Base-by-base conservation (phyloP, 2,113 vertebrate species). In the Octodon degus region DNA sequence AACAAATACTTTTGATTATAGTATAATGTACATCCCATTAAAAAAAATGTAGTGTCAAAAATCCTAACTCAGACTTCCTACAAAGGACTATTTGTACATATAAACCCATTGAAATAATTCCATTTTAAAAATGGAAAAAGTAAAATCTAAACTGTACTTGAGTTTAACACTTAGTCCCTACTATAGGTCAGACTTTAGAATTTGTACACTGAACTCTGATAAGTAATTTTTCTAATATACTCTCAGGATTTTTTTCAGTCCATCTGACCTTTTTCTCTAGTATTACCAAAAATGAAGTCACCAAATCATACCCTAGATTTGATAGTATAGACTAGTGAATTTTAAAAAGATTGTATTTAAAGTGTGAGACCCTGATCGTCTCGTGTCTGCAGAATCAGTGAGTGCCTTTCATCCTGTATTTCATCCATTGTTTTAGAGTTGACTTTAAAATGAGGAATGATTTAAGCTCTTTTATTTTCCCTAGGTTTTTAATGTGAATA, bases 391-490 rank as follows among this genome's bases (percentile, higher is more conserved):
- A 86, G 11, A 86, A 40, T 88, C 34, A 68, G 16, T 4, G 50
- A 60, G 43, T 79, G 60, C 19, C 43, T 92, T 96, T 81, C 60
- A 55, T 76, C 32, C 11, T n/a, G 11, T 27, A 12, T 67, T 37
- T 87, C 20, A 34, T 58, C 55, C 53, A 14, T 79, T 85, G 85
- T 62, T 94, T 72, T 55, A 84, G 55, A 93, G 40, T 90, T 80
- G 53, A 83, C 47, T 91, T 83, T 50, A 53, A 65, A 77, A 81
- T 84, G 40, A 91, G 83, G 32, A 90, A 55, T 84, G 25, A 80
- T 63, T 95, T 89, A 94, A 95, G 88, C 16, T 94, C 19, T 77
- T 13, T 97, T 95, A 50, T 89, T 94, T 97, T 84, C 81, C 91
- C 93, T 89, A 97, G 96, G 92, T 40, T 93, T 84, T 92, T 58